phyloP scores from a whole-genome alignment of 2,797 vertebrate species.

The Sarcophilus harrisii region DNA sequence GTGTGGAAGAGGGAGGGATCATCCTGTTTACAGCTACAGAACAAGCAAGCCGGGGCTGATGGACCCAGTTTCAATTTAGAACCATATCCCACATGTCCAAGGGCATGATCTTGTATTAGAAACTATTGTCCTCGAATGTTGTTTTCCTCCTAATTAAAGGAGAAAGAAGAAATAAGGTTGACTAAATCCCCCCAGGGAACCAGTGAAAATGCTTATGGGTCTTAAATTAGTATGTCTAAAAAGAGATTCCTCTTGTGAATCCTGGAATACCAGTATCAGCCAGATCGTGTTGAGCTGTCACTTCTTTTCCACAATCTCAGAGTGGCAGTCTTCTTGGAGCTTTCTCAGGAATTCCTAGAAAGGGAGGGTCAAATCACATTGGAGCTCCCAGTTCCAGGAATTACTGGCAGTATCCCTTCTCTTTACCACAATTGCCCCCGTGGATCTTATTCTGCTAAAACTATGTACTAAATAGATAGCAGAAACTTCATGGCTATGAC shows the following conservation, averaged over 20 bases:
- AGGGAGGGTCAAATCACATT: background rate
- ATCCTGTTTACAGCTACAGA: background rate
- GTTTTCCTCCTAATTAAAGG: background rate
- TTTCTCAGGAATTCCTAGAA: background rate
- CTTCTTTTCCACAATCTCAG: background rate
- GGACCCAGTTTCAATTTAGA: background rate
- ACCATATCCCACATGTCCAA: background rate
- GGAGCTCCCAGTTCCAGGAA: constrained; percentile 42
- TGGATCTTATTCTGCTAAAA: constrained; percentile 23
- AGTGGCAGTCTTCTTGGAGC: background rate
- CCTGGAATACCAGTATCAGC: background rate
- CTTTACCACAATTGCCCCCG: background rate
- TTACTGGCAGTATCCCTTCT: background rate
- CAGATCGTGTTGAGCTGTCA: background rate
- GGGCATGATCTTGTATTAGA: background rate
- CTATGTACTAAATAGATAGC: background rate
- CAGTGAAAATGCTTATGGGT: background rate
- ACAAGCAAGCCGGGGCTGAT: background rate
- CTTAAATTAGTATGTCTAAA: background rate
- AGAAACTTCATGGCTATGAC: background rate
- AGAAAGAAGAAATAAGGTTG: background rate
- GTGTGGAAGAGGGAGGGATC: background rate
- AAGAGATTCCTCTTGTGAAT: background rate
- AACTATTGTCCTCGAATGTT: background rate
- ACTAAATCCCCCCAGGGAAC: background rate